phyloP scores from a whole-genome alignment of 2,797 vertebrate genomes.

The Phalanger gymnotis region DNA sequence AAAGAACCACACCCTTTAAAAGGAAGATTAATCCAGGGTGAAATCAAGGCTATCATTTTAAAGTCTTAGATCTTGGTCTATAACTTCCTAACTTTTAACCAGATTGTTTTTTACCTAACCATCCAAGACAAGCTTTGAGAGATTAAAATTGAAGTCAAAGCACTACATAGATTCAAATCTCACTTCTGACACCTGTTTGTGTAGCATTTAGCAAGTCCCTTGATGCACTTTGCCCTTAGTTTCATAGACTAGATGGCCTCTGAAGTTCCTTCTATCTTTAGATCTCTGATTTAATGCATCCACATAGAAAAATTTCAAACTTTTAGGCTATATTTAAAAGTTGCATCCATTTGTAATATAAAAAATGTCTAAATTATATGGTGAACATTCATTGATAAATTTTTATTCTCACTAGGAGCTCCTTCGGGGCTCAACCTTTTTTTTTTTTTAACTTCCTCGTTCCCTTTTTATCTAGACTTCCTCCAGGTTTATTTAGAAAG shows the following conservation, averaged over 20 bases:
- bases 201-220: background rate
- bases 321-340: background rate
- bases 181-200: background rate
- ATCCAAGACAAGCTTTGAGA: background rate
- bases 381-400: background rate
- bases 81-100: background rate
- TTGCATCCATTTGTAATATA: background rate
- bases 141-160: background rate
- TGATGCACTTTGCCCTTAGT: background rate
- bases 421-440: background rate
- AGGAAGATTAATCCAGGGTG: background rate
- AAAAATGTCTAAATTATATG: background rate
- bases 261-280: background rate
- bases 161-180: background rate
- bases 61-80: background rate
- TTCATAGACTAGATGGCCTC: background rate
- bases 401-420: background rate
- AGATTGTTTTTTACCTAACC: background rate
- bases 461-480: background rate
- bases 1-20: background rate
- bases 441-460: background rate
- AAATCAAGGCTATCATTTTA: background rate
- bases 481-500: background rate
- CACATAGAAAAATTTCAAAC: background rate
- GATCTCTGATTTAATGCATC: background rate